A percentile compares a stretch with the other conserved stretches of the same genome.
Conservation (phyloP, 2,113 vertebrate species). For the Recurvirostra avosetta region DNA sequence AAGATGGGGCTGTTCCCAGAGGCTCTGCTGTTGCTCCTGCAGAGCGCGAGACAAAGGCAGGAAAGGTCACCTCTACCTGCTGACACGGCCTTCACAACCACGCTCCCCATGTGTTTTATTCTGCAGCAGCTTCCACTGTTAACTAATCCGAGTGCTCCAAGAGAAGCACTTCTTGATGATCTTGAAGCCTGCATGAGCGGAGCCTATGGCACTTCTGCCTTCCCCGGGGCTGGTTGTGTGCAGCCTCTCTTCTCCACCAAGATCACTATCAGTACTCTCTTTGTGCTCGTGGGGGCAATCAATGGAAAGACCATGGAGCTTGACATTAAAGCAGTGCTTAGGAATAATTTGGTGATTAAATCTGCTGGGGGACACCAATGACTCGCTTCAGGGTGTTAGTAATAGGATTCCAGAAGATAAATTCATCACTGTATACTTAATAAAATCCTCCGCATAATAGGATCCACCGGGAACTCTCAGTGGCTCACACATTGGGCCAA, state of each 20-base stretch:
- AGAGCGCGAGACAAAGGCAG: background rate
- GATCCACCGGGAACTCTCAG: background rate
- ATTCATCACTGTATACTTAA: slow-evolving; percentile 57
- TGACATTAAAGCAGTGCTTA: background rate
- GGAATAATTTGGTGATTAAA: slow-evolving; percentile 34
- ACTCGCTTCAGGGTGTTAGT: slow-evolving; percentile 4
- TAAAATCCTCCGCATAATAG: slow-evolving; percentile 15
- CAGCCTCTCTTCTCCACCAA: background rate
- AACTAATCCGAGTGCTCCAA: fast-evolving
- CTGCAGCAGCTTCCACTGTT: background rate
- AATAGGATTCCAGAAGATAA: slow-evolving; percentile 25
- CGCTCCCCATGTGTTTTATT: fast-evolving
- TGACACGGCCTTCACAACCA: background rate
- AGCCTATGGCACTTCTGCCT: background rate
- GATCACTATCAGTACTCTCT: background rate
- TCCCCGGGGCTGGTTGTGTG: background rate
- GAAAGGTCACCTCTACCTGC: background rate
- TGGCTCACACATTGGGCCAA: background rate
- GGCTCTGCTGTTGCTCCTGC: background rate
- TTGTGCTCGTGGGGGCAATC: background rate
- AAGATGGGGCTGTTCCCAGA: background rate
- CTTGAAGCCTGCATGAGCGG: background rate
- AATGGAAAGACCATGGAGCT: background rate
- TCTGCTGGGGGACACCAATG: slow-evolving; percentile 32
- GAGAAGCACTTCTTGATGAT: background rate